A percentile compares a stretch with the other conserved stretches of the same genome.
Evolutionary conservation across 2,797 vertebrate species (phyloP).

Genomic region (Manis pentadactyla): DNA sequence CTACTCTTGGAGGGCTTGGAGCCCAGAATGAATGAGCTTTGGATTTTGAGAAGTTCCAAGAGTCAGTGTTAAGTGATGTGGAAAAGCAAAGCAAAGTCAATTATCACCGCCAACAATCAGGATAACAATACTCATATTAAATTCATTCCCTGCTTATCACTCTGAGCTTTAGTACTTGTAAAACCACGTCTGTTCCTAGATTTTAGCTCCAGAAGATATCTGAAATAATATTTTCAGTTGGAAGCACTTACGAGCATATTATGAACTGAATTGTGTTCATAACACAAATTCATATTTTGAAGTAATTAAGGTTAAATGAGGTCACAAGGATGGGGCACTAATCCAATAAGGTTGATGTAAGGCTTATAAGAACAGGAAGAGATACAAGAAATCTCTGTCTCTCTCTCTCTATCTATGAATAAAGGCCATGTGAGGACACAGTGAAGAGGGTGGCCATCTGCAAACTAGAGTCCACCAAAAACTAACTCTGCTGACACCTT

Average conservation of each 20-base stretch:
- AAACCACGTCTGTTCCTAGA: background rate
- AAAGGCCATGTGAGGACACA: background rate
- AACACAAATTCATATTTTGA: background rate
- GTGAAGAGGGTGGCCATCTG: background rate
- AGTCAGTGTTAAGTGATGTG: background rate
- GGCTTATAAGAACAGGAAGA: background rate
- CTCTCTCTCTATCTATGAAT: background rate
- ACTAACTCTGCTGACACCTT: background rate
- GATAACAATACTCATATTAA: background rate
- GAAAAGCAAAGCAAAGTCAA: background rate
- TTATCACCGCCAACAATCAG: too few relatives aligned
- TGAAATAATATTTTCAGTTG: constrained; percentile 37
- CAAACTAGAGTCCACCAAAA: background rate
- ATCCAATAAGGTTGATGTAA: background rate
- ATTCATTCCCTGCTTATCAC: background rate
- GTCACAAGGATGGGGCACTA: background rate
- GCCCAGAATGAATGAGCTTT: background rate
- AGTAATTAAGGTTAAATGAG: background rate
- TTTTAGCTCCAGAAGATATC: constrained; percentile 7
- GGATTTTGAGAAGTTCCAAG: background rate
- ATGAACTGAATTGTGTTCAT: background rate
- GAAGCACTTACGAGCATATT: background rate
- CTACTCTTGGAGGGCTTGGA: background rate
- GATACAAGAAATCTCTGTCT: background rate
- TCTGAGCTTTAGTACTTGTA: background rate